Base-by-base conservation (phyloP, 1,140 invertebrate genomes). In the Micrasema longulum region DNA sequence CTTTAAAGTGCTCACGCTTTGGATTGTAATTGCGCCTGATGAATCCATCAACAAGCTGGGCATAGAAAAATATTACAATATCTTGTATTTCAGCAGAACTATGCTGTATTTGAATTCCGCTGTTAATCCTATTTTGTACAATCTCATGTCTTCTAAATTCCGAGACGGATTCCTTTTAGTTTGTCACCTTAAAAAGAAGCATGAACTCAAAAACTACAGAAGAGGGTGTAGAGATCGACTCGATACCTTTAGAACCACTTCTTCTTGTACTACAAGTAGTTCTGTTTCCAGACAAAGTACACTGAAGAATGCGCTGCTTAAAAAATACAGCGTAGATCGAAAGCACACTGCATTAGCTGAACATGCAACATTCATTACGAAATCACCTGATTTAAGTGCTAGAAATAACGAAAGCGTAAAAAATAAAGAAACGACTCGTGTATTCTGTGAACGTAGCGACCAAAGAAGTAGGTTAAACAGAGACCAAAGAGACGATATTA, bases 101-200 rank as follows among this genome's bases (percentile, higher is more conserved):
- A 92, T 96, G 91, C 82, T 92, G 41, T 95, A 95, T 79, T 84
- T 95, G 60, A 95, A 96, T 79, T 94, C 92, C 0, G 92, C 92
- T 6, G 84, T 95, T 43, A 95, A 95, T 83, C 93, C 93, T 0
- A 91, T 94, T 68, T 80, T 95, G 1, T 95, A 95, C 77, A 93
- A 93, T 80, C 81, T 93, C n/a, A 93, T 93, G 91, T 93, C 92
- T 20, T 93, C 91, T 12, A 95, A 94, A 81, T 95, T 95, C 79
- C 87, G 93, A 1, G 87, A 88, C 18, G 93, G 92, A 2, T 94
- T 95, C 76, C 80, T 89, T 16, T 82, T 85, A 74, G 81, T 93
- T 0, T 92, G 90, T 75, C 85, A 87, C 10, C 79, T 87, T 14
- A 85, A 83, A 52, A 83, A 81, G 35, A 84, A 81, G 69, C 22